Percentiles rank a stretch among this genome's conserved stretches.
Evolutionary conservation across 2,797 vertebrate species (phyloP).

Genomic region (Cossypha caffra): DNA sequence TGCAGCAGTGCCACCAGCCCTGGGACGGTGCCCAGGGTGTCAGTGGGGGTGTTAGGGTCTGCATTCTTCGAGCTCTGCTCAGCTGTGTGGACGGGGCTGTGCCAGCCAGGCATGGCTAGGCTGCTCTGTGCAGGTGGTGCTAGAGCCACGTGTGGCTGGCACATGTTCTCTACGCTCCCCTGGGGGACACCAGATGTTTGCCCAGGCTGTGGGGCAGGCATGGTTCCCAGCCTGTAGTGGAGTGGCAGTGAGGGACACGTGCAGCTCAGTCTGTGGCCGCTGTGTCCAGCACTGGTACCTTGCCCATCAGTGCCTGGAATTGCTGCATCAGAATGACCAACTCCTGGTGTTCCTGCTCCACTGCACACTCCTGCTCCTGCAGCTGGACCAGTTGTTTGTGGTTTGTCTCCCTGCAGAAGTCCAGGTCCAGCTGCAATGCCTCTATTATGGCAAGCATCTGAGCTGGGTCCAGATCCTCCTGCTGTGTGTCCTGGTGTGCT

Average conservation of each 20-base stretch:
- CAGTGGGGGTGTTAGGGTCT: background rate
- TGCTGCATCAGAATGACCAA: background rate
- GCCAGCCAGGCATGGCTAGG: background rate
- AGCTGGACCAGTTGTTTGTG: background rate
- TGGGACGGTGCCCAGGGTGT: background rate
- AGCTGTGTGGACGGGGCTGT: background rate
- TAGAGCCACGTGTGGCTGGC: background rate
- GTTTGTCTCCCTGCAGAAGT: background rate
- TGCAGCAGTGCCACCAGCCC: background rate
- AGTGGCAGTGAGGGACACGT: too few relatives aligned
- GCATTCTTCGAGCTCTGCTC: background rate
- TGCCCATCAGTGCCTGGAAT: background rate
- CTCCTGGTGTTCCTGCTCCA: background rate
- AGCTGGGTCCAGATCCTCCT: background rate
- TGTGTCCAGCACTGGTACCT: background rate
- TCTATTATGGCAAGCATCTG: background rate
- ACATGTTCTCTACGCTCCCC: background rate
- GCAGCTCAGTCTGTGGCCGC: rapidly evolving
- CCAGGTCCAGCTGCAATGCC: background rate
- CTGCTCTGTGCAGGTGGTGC: background rate
- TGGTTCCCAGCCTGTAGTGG: background rate
- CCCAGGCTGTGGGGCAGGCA: background rate
- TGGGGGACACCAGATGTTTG: background rate
- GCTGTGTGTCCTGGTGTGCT: background rate
- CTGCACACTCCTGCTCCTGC: background rate